Conservation (phyloP, 1,140 invertebrate genomes). For the Drosophila punjabiensis region DNA sequence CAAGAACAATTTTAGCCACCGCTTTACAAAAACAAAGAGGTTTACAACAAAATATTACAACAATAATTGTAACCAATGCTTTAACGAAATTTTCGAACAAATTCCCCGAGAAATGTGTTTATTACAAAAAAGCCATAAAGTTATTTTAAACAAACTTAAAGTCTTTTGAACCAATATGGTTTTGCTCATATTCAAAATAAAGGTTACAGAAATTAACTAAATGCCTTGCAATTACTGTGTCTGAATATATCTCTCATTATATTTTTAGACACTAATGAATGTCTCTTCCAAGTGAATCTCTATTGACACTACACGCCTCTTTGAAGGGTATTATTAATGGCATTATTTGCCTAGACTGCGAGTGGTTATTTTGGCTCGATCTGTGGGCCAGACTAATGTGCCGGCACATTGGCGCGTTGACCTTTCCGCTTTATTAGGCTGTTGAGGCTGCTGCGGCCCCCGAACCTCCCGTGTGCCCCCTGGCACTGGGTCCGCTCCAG, state of each 20-base stretch:
- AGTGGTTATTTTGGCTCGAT: constrained; percentile 32
- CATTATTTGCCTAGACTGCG: constrained; percentile 58
- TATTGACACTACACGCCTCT: neutral
- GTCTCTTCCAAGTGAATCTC: neutral
- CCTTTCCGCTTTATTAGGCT: constrained; percentile 71
- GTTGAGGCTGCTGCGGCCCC: constrained; percentile 26
- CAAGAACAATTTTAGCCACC: no score
- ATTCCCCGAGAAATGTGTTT: no score
- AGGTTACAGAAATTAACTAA: neutral
- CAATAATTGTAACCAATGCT: no score
- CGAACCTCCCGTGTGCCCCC: neutral
- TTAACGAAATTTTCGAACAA: no score
- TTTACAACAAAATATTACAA: no score
- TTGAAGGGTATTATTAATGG: constrained; percentile 57
- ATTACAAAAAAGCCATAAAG: no score
- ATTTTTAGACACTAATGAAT: neutral
- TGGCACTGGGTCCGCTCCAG: constrained; percentile 33
- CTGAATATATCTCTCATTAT: neutral
- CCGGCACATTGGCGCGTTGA: constrained; percentile 49
- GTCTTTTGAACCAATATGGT: neutral
- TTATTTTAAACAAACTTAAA: neutral
- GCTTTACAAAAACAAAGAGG: no score
- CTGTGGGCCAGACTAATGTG: constrained; percentile 52
- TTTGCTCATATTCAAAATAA: neutral
- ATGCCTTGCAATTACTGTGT: neutral